Percentiles rank a stretch among this genome's conserved stretches.
These are phyloP conservation scores for Electrona antarctica DNA, from an alignment of 2,113 vertebrate genomes.

Conservation along the genomic window DNA sequence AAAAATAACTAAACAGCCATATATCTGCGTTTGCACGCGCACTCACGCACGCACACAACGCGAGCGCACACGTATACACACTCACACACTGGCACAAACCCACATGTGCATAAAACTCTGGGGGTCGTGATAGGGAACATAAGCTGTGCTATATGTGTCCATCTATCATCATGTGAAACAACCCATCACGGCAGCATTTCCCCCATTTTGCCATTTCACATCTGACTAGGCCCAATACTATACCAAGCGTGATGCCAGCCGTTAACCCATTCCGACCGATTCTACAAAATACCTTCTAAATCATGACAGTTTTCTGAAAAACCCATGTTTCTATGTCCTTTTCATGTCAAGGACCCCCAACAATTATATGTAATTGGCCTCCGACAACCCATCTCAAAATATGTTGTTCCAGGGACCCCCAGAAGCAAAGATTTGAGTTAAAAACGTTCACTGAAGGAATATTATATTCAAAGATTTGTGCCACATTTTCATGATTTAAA, in stretches of 20 bases:
- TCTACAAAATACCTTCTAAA: too few species aligned
- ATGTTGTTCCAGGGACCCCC: too few species aligned
- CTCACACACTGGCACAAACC: constrained; percentile 17
- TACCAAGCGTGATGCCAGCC: constrained; percentile 41
- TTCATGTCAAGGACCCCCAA: too few species aligned
- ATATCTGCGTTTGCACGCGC: background rate
- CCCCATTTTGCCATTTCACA: constrained; percentile 54
- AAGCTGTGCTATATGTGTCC: constrained; percentile 43
- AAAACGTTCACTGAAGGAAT: too few species aligned
- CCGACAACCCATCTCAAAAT: too few species aligned
- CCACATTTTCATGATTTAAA: too few species aligned
- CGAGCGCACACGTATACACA: constrained; percentile 31
- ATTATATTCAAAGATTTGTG: too few species aligned
- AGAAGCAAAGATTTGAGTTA: too few species aligned
- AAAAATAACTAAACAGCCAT: background rate
- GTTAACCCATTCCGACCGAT: background rate
- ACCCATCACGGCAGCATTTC: constrained; percentile 21
- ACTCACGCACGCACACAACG: constrained; percentile 13
- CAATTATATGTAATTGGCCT: too few species aligned
- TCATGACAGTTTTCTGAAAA: too few species aligned
- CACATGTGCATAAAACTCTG: background rate
- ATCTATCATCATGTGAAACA: constrained; percentile 61
- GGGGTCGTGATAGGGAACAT: constrained; percentile 24
- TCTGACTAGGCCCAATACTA: constrained; percentile 50
- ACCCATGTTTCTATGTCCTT: too few species aligned